phyloP scores from a whole-genome alignment of 2,797 vertebrate genomes.

The Decapterus maruadsi region DNA sequence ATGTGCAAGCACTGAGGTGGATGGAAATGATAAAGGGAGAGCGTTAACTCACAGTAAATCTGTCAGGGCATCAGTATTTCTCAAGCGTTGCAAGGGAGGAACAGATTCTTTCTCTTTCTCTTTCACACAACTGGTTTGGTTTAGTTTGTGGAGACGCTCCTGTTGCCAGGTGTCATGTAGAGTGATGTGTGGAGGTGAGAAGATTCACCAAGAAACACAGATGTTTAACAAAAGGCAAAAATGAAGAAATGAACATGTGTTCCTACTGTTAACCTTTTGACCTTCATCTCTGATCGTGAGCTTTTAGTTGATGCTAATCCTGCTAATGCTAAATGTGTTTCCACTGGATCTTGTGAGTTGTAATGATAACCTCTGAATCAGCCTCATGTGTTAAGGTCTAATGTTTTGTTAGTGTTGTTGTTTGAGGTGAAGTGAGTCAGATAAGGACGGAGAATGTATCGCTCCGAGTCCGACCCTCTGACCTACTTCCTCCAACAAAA shows the following conservation, averaged over 20 bases:
- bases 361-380: too few species aligned
- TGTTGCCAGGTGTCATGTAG: not conserved
- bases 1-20: constrained; percentile 23
- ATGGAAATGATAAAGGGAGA: constrained; percentile 18
- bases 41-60: constrained; percentile 31
- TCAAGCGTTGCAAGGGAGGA: not conserved
- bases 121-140: constrained; percentile 11
- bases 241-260: not conserved
- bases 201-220: not conserved
- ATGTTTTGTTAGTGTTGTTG: too few species aligned
- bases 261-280: not conserved
- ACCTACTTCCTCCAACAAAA: too few species aligned
- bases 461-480: too few species aligned
- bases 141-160: not conserved
- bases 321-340: too few species aligned
- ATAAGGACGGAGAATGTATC: too few species aligned
- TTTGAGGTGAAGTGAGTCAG: too few species aligned
- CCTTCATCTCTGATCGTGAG: too few species aligned
- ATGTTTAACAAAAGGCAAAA: not conserved
- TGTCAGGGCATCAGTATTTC: accelerated
- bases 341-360: too few species aligned
- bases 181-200: constrained; percentile 1
- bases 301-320: too few species aligned
- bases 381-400: too few species aligned
- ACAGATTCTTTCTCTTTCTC: not conserved